These are phyloP conservation scores for Epinotia ramella DNA, from an alignment of 2,888 invertebrate genomes.

Conservation along the genomic window DNA sequence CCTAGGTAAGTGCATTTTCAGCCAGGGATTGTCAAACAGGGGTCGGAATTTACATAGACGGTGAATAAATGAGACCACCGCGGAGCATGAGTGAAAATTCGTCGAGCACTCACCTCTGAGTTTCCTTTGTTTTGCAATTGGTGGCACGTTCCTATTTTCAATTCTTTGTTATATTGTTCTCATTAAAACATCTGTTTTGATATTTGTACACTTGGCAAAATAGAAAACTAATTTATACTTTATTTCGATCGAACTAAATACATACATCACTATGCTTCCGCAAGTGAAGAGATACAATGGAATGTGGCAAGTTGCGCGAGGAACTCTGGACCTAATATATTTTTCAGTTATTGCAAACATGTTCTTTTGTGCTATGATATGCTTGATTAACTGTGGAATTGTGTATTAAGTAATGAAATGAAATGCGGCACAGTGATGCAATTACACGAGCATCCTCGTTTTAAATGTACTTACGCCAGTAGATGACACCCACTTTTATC, in stretches of 20 bases:
- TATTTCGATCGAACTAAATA: conserved; percentile 52
- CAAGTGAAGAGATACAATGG: conserved; percentile 4
- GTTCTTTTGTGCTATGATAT: conserved; percentile 8
- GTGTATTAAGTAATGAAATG: conserved; percentile 9
- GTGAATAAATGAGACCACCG: conserved; percentile 34
- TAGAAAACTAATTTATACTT: conserved; percentile 52
- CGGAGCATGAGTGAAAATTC: conserved; percentile 13
- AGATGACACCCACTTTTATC: not conserved
- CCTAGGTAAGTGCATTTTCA: not conserved
- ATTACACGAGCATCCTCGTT: not conserved
- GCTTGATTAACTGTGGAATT: conserved; percentile 4
- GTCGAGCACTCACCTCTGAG: conserved; percentile 33
- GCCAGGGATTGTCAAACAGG: not conserved
- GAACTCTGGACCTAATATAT: not conserved
- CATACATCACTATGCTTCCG: conserved; percentile 40
- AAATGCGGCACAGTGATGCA: conserved; percentile 8
- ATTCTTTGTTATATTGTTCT: conserved; percentile 44
- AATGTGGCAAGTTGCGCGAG: conserved; percentile 15
- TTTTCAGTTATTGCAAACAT: conserved; percentile 28
- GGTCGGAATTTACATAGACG: conserved; percentile 15
- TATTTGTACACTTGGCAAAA: conserved; percentile 54
- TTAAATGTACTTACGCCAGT: not conserved
- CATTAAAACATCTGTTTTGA: conserved; percentile 57
- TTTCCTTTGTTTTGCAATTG: conserved; percentile 39
- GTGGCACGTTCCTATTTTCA: conserved; percentile 34